Base-by-base conservation (phyloP, 1,140 invertebrate species). In the Panagrolaimus sp. region DNA sequence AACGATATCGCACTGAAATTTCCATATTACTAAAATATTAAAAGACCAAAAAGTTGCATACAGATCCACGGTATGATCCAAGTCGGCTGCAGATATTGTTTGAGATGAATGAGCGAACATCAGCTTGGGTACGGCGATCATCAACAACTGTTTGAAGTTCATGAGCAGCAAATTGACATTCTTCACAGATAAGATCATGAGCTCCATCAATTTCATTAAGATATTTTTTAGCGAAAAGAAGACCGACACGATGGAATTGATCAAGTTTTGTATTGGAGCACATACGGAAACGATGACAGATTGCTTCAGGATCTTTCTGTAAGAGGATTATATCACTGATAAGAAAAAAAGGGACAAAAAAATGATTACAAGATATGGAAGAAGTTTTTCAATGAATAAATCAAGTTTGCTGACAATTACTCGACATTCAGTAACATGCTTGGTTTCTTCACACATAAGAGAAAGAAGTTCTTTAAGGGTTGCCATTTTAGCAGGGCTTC, bases 161-260 rank as follows among this genome's bases (percentile, higher is more conserved):
- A 64, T 71, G 67, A 48, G 76, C 81, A 47, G 82, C 80, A 52
- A 82, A 76, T 68, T 83, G 73, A 66, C 80, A 82, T 63, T 82
- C 80, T 63, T 82, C 80, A 62, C 80, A 82, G 62, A 82, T 68
- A 32, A 82, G 62, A 43, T 78, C 74, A 17, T 76, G 78, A 45
- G 62, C 44, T 46, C 66, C 71, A 15, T 74, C 73, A 43, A 72
- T 43, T 32, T 77, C 43, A 68, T 65, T 63, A 4, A 77, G 21
- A 44, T 72, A 71, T 58, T 76, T 71, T 63, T 78, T 77, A 46
- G 76, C 73, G 55, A 75, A 82, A 43, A 80, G 71, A 6, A 83
- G 38, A n/a, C 78, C 78, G 28, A 83, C 63, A 28, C 73, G 71
- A 52, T 79, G 79, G 72, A 83, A 82, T n/a, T 69, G 46, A 24